Conservation (phyloP, 2,797 vertebrate species). For the Tapirus indicus region DNA sequence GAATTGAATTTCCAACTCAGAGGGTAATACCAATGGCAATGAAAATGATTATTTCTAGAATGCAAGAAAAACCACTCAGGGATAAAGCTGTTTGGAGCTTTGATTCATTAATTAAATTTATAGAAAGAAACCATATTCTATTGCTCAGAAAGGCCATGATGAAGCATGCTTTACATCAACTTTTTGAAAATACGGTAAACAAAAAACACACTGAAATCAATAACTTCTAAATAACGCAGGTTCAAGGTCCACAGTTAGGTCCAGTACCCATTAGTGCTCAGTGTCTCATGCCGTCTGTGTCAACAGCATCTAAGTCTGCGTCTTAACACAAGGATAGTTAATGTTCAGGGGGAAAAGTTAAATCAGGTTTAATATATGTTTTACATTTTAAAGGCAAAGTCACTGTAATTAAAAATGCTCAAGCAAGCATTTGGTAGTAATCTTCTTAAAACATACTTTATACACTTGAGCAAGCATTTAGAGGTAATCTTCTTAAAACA, state of each 20-base stretch:
- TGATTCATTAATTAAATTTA: neutral
- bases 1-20: neutral
- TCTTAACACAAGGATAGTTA: neutral
- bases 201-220: neutral
- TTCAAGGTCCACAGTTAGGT: neutral
- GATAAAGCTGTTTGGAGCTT: constrained; percentile 21
- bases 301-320: neutral
- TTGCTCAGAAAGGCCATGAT: neutral
- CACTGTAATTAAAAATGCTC: constrained; percentile 18
- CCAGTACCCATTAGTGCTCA: neutral
- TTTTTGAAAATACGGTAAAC: neutral
- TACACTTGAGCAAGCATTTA: neutral
- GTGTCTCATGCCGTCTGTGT: neutral
- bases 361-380: neutral
- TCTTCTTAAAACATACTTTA: neutral
- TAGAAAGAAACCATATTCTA: neutral
- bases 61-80: neutral
- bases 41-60: neutral
- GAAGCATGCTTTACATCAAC: neutral
- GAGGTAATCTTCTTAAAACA: constrained; percentile 23
- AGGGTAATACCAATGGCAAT: neutral
- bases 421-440: neutral
- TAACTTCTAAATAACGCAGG: neutral
- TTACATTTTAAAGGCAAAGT: constrained; percentile 42
- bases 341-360: neutral